Evolutionary conservation across 2,113 vertebrate genomes (phyloP).

Genomic region (Lanius ludovicianus): DNA sequence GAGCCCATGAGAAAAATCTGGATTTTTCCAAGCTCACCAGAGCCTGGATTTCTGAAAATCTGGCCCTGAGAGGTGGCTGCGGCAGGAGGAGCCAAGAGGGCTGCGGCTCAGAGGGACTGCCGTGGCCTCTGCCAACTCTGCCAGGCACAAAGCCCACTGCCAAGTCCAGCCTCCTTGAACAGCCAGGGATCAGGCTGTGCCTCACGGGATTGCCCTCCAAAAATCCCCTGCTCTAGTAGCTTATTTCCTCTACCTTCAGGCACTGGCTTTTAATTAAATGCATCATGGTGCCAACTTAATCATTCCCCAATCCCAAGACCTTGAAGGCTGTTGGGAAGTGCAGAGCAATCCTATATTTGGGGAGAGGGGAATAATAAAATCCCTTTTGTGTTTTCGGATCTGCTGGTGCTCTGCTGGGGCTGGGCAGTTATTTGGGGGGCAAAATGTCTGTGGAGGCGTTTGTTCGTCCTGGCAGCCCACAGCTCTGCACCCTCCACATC

Average conservation of each 20-base stretch:
- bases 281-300: background rate
- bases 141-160: background rate
- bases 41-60: background rate
- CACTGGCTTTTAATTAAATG: background rate
- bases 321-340: background rate
- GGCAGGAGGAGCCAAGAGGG: background rate
- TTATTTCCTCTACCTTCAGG: background rate
- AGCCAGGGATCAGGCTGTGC: background rate
- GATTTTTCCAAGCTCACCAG: background rate
- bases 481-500: background rate
- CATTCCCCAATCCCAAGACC: background rate
- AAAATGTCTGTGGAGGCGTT: background rate
- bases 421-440: background rate
- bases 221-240: background rate
- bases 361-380: background rate
- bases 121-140: background rate
- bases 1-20: background rate
- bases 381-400: background rate
- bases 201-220: background rate
- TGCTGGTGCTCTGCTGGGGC: rapidly evolving
- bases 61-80: background rate
- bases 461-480: rapidly evolving
- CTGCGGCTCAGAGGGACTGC: background rate
- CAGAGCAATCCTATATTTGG: background rate
- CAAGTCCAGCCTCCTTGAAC: background rate